Conservation (phyloP, 2,888 invertebrate genomes). For the Drosophila limbata region DNA sequence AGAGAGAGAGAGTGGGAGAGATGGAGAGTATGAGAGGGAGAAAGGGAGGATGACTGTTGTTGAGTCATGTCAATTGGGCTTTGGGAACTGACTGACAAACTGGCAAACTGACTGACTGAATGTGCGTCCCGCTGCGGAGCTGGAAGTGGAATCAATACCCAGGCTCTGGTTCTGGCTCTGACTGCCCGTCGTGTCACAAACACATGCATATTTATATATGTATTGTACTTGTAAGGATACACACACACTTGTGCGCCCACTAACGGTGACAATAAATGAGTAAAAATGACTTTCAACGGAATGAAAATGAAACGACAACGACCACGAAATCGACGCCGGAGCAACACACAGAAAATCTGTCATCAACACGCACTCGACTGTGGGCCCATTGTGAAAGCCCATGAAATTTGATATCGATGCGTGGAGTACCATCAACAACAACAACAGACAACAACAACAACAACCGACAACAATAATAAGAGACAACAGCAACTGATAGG, state of each 20-base stretch:
- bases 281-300: slow-evolving; percentile 81
- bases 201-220: neutral
- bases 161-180: slow-evolving; percentile 53
- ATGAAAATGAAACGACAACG: slow-evolving; percentile 60
- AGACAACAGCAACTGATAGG: slow-evolving; percentile 30
- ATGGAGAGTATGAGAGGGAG: neutral
- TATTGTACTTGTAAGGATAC: slow-evolving; percentile 72
- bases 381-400: slow-evolving; percentile 67
- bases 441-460: slow-evolving; percentile 28
- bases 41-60: slow-evolving; percentile 61
- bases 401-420: slow-evolving; percentile 77
- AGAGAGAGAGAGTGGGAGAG: slow-evolving; percentile 1
- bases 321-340: slow-evolving; percentile 48
- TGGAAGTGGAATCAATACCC: slow-evolving; percentile 76
- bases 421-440: slow-evolving; percentile 57
- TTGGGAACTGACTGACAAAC: slow-evolving; percentile 47
- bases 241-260: slow-evolving; percentile 48
- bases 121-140: slow-evolving; percentile 53
- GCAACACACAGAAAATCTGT: slow-evolving; percentile 68
- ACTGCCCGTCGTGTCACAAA: slow-evolving; percentile 54
- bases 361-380: slow-evolving; percentile 75
- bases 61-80: slow-evolving; percentile 79
- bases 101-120: slow-evolving; percentile 23
- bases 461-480: slow-evolving; percentile 7
- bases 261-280: slow-evolving; percentile 80